Base-by-base conservation (phyloP, 2,888 invertebrate species). In the Tachina lurida region DNA sequence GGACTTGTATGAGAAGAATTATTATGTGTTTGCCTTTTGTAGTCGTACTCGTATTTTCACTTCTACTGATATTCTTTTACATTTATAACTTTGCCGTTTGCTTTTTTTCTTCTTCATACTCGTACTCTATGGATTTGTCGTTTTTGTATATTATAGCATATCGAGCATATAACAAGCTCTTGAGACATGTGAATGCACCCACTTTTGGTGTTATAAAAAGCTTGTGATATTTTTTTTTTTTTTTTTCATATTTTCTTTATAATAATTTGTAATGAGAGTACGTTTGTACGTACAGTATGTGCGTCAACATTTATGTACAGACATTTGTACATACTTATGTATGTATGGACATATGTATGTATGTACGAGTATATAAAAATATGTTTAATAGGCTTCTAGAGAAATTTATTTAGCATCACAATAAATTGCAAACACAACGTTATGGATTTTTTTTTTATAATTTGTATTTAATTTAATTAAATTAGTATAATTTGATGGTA, bases 121-220 rank as follows among this genome's bases (percentile, higher is more conserved):
- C 56, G 8, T 54, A 45, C 56, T 67, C 75, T n/a, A 68, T 65
- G 45, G 15, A 70, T 41, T 67, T 78, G 75, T 74, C 77, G 79
- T 71, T 78, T 67, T 86, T 83, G 67, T 86, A 76, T 84, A 73
- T 86, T 86, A 86, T 73, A 84, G 82, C 88, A 87, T 87, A 87
- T 91, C 90, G 91, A 91, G 91, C 90, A 90, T 91, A 91, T 91
- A 91, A 91, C 91, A 91, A 91, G 91, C 91, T 91, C 91, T 91
- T 91, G 91, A 91, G 91, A 91, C 91, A 91, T 91, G 91, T 90
- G 91, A 91, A 91, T 90, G 91, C 90, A 91, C 90, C 91, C 91
- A 91, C 91, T 91, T 91, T 91, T 70, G 84, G 86, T 84, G 86
- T 83, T 79, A 86, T 73, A 83, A 83, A 83, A 83, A 86, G 49